Evolutionary conservation across 2,888 invertebrate genomes (phyloP).

Genomic region (Acleris emargana): DNA sequence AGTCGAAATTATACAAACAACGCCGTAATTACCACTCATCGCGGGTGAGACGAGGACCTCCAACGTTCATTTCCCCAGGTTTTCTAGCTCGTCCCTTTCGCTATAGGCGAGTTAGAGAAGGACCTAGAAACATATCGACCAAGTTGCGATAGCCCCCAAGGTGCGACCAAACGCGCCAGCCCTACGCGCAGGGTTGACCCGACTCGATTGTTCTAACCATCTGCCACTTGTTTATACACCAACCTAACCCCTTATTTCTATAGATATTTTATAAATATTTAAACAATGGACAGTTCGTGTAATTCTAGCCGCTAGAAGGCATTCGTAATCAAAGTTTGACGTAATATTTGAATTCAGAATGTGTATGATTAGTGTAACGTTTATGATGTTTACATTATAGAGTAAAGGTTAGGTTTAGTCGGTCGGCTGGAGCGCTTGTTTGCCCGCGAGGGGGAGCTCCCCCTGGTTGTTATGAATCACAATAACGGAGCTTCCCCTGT

Average conservation of each 20-base stretch:
- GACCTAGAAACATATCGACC: no score
- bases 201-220: constrained; percentile 19
- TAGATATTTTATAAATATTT: constrained; percentile 32
- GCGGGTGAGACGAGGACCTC: constrained; percentile 57
- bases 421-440: constrained; percentile 18
- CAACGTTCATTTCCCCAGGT: neutral
- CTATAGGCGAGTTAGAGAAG: no score
- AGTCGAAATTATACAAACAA: constrained; percentile 57
- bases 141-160: constrained; percentile 1
- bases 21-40: constrained; percentile 46
- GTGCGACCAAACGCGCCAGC: constrained; percentile 6
- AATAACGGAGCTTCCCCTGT: constrained; percentile 73
- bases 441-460: constrained; percentile 23
- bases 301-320: constrained; percentile 9
- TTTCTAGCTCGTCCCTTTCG: no score
- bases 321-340: constrained; percentile 28
- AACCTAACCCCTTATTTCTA: constrained; percentile 15
- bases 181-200: constrained; percentile 15
- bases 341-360: constrained; percentile 33
- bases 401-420: constrained; percentile 8
- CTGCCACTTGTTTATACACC: constrained; percentile 25
- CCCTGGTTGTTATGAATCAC: constrained; percentile 76
- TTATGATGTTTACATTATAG: constrained; percentile 16
- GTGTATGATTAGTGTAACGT: constrained; percentile 25
- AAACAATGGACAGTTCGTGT: constrained; percentile 15